phyloP scores from a whole-genome alignment of 2,888 invertebrate species.

The Eumerus sabulonum region DNA sequence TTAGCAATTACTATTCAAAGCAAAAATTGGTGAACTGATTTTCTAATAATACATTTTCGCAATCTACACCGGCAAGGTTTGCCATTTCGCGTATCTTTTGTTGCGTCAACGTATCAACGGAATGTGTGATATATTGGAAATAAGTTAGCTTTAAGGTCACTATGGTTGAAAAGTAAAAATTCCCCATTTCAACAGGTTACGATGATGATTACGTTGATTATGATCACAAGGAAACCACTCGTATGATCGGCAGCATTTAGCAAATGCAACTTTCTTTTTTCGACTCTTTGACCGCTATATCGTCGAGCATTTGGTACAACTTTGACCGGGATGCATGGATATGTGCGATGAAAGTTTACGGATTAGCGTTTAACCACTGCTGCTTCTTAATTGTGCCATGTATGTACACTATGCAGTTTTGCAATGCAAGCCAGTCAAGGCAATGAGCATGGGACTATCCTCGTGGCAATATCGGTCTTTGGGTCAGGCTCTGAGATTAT shows the following conservation, averaged over 20 bases:
- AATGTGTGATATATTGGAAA: slow-evolving; percentile 29
- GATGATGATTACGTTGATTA: slow-evolving; percentile 44
- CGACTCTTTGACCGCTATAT: slow-evolving; percentile 51
- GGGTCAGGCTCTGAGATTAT: slow-evolving; percentile 55
- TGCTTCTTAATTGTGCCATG: too few species aligned
- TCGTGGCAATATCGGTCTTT: slow-evolving; percentile 45
- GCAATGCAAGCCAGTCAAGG: slow-evolving; percentile 38
- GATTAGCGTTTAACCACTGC: neutral
- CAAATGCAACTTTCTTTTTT: slow-evolving; percentile 63
- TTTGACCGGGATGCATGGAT: slow-evolving; percentile 19
- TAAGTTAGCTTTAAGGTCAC: slow-evolving; percentile 48
- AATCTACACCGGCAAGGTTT: too few species aligned
- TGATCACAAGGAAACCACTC: neutral
- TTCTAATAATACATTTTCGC: too few species aligned
- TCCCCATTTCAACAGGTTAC: too few species aligned
- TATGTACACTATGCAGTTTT: too few species aligned
- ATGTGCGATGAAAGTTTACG: slow-evolving; percentile 26
- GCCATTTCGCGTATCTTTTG: neutral
- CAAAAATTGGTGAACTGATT: too few species aligned
- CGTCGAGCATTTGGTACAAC: slow-evolving; percentile 2
- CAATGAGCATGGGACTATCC: neutral
- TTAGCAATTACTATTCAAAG: too few species aligned
- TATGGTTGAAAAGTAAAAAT: slow-evolving; percentile 30
- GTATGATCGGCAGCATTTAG: neutral
- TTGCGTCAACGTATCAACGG: neutral